Percentiles rank a stretch among this genome's conserved stretches.
phyloP scores from a whole-genome alignment of 2,113 vertebrate species.

The Poicephalus gulielmi region DNA sequence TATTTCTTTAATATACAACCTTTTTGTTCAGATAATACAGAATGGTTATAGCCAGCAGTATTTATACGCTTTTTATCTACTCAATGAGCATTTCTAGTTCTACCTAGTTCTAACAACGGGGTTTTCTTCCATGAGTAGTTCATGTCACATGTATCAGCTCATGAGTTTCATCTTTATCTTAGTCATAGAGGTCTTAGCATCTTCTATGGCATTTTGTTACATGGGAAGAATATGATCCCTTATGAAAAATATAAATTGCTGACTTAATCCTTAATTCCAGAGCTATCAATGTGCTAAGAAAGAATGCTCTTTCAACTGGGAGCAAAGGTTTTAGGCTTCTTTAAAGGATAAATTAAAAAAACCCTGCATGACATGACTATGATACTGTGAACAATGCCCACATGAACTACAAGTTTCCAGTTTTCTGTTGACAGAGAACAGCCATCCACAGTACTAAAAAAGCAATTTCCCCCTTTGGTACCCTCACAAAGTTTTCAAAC shows the following conservation, averaged over 20 bases:
- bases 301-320: neutral
- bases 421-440: slow-evolving; percentile 32
- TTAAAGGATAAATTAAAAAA: neutral
- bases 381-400: neutral
- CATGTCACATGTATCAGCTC: neutral
- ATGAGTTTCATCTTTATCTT: neutral
- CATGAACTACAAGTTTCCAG: neutral
- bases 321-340: neutral
- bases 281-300: neutral
- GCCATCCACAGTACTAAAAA: slow-evolving; percentile 4
- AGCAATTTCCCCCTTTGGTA: slow-evolving; percentile 9
- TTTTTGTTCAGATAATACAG: neutral
- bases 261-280: neutral
- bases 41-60: neutral
- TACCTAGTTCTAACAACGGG: neutral
- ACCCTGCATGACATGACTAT: neutral
- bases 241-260: neutral
- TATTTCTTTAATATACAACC: neutral
- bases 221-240: neutral
- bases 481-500: slow-evolving; percentile 46
- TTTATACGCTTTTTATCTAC: neutral
- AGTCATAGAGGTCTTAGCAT: neutral
- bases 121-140: neutral
- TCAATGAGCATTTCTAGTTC: neutral
- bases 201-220: neutral